These are phyloP conservation scores for Rhagophthalmus giganteus DNA, from an alignment of 2,888 invertebrate genomes.

Conservation along the genomic window DNA sequence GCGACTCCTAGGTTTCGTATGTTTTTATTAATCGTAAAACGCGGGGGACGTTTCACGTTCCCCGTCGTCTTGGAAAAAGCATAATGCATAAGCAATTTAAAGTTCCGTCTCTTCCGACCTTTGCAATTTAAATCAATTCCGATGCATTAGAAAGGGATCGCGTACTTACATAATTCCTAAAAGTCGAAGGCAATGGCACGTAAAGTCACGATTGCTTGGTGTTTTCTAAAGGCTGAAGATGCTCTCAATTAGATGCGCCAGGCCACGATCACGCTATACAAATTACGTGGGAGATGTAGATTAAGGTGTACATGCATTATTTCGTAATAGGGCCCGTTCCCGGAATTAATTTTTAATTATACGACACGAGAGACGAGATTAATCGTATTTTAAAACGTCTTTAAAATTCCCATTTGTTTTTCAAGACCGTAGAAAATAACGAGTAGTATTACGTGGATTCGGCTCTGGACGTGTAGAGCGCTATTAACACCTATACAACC, in stretches of 20 bases:
- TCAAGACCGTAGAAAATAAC: no score
- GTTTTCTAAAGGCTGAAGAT: slow-evolving; percentile 18
- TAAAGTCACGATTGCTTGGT: slow-evolving; percentile 19
- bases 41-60: no score
- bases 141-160: slow-evolving; percentile 3
- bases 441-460: no score
- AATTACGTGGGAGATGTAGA: slow-evolving; percentile 10
- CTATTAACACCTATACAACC: neutral
- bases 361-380: no score
- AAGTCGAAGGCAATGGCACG: slow-evolving; percentile 14
- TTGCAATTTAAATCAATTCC: slow-evolving; percentile 3
- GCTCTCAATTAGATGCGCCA: slow-evolving; percentile 28
- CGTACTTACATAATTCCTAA: slow-evolving; percentile 6
- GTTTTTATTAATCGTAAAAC: no score
- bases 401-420: no score
- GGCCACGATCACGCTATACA: slow-evolving; percentile 10
- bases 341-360: no score
- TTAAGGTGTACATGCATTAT: neutral
- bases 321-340: no score
- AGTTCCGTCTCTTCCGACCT: neutral
- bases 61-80: no score
- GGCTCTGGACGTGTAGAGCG: neutral
- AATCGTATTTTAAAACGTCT: neutral
- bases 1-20: no score
- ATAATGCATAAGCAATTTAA: slow-evolving; percentile 12